phyloP scores from a whole-genome alignment of 2,888 invertebrate species.

The Busseola fusca region DNA sequence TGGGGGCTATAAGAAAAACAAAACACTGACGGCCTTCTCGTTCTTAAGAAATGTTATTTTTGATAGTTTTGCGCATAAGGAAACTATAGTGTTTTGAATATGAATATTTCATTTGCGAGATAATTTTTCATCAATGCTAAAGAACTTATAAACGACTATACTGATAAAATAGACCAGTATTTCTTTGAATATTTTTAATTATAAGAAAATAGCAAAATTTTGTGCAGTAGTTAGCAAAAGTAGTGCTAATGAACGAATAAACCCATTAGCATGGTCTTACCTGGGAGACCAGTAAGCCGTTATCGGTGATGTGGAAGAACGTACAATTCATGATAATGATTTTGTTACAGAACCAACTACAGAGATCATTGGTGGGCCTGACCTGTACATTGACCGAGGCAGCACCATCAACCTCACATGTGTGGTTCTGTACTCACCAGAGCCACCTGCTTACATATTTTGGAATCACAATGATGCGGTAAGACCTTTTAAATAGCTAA shows the following conservation, averaged over 20 bases:
- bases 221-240: neutral
- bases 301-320: neutral
- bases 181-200: neutral
- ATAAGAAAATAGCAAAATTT: neutral
- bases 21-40: constrained; percentile 58
- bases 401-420: constrained; percentile 98
- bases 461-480: constrained; percentile 98
- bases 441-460: constrained; percentile 97
- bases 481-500: constrained; percentile 76
- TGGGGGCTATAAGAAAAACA: constrained; percentile 73
- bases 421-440: constrained; percentile 96
- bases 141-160: neutral
- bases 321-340: neutral
- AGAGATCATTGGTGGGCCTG: constrained; percentile 97
- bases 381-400: constrained; percentile 97
- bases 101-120: neutral
- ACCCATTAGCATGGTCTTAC: too few species aligned
- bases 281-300: too few species aligned
- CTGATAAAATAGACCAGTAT: neutral
- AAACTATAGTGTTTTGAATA: neutral
- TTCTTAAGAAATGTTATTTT: constrained; percentile 43
- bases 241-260: neutral
- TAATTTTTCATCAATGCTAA: neutral
- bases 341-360: constrained; percentile 95
- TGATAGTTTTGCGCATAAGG: constrained; percentile 20